Base-by-base conservation (phyloP, 2,888 invertebrate species). In the Sinodicranocentrus sp. region DNA sequence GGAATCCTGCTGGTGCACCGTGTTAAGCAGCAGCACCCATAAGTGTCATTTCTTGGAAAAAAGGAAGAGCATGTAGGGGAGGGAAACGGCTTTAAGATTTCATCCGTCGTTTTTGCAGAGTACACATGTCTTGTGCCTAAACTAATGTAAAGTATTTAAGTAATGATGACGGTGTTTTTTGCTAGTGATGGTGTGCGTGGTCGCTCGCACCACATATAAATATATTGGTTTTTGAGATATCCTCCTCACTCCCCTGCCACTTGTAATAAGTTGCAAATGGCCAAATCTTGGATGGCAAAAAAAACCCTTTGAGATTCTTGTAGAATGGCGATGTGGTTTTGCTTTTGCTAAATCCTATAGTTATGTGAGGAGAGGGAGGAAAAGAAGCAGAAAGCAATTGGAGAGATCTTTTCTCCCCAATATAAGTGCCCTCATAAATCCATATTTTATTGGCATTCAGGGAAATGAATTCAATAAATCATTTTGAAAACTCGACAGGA, bases 401-500 rank as follows among this genome's bases (percentile, higher is more conserved):
- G 68, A 72, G 71, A 65, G 80, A 85, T 84, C 48, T 59, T 61
- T 75, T 71, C 57, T 63, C 59, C 43, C 57, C 67, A 67, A 75
- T 75, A 86, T 87, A 84, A 87, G 85, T 87, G 85, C 86, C 83
- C 83, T 85, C 86, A 87, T 87, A 87, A 87, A 87, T 87, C 84
- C 82, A 82, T 75, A 86, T 87, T 87, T 87, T 87, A 87, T 87
- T 87, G 87, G 86, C 87, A 86, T 87, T 79, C 76, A 84, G 84
- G 87, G 87, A 87, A 87, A 87, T 87, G 86, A 87, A 86, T 75
- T 84, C 70, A 78, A 86, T 87, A 87, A 86, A 86, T 87, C 87
- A 87, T 87, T 54, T 76, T 78, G 73, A 82, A 80, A 85, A 80
- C 85, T 85, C 80, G 83, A 80, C 79, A 77, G 82, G 84, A 82